Conservation (phyloP, 2,113 vertebrate genomes). For the Chaetorhynchus papuensis region DNA sequence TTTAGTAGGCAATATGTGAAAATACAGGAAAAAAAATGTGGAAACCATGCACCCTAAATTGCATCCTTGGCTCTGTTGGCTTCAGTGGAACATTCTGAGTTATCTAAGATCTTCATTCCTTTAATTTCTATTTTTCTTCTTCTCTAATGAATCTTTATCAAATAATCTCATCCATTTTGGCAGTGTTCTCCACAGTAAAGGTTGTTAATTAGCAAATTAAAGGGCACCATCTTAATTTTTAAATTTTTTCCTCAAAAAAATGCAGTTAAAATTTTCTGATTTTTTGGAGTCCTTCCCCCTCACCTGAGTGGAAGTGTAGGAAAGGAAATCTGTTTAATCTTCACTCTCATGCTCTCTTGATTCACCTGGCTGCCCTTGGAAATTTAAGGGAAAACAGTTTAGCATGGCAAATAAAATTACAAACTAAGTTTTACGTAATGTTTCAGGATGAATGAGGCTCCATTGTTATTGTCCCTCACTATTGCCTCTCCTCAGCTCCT, state of each 20-base stretch:
- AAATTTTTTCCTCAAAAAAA: not conserved
- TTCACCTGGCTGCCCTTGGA: not conserved
- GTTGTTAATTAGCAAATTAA: not conserved
- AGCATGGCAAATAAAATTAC: not conserved
- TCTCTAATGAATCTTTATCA: not conserved
- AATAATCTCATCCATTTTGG: not conserved
- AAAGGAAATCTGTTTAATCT: conserved; percentile 12
- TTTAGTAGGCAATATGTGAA: not conserved
- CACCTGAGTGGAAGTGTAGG: not conserved
- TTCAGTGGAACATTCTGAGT: not conserved
- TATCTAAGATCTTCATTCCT: not conserved
- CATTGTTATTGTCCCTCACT: not conserved
- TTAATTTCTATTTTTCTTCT: not conserved
- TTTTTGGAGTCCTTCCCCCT: not conserved
- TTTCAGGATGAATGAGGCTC: not conserved
- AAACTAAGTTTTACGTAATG: not conserved
- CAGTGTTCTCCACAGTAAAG: not conserved
- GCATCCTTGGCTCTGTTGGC: not conserved
- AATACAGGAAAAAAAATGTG: not conserved
- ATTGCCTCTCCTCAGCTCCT: not conserved
- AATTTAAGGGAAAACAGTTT: not conserved
- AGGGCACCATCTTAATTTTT: not conserved
- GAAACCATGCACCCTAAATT: not conserved
- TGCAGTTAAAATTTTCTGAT: not conserved
- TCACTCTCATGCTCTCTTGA: not conserved